Evolutionary conservation across 2,888 invertebrate species (phyloP), one percentile per base, ranked within the genome.

Genomic region (Caradrina clavipalpis): DNA sequence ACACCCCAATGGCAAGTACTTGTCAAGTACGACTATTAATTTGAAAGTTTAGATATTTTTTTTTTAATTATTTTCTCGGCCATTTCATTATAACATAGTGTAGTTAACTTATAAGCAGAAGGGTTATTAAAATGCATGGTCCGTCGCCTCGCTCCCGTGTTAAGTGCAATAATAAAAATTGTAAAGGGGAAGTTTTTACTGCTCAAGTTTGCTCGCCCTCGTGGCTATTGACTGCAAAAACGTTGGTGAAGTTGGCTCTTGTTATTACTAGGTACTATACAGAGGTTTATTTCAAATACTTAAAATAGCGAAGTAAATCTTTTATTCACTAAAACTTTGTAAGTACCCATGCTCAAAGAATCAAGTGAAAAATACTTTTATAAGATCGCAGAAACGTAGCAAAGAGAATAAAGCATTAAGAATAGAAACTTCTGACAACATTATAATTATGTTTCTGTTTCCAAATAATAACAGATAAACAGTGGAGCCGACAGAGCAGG

Each of bases 141-240:
- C 13, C n/a, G 66, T 65, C 79, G 62, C 61, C 47, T 35, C 31
- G 51, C 57, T 19, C 19, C 62, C 26, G 54, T 69, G 75, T 49
- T 69, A 78, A 79, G 79, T 69, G 79, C 69, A 62, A 62, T 65
- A 31, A 65, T 79, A 79, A 77, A 76, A 77, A 79, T 22, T 51
- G 60, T 62, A 61, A 15, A 57, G 54, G 56, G n/a, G 35, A 69
- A 74, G 26, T 77, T 77, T 74, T 79, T 59, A 78, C 47, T 45
- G 63, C 51, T 22, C 42, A 74, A 79, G 26, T 79, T 69, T 21
- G 60, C 64, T 73, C 64, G 35, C 51, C 49, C 49, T 21, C 35
- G 55, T 21, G 55, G 54, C 66, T 77, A 51, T 72, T 77, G 72
- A 71, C 77, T 61, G 66, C 65, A 61, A 47, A 76, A 60, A 69